Base-by-base conservation (phyloP, 1,140 invertebrate species). In the Anoplolepis gracilipes region DNA sequence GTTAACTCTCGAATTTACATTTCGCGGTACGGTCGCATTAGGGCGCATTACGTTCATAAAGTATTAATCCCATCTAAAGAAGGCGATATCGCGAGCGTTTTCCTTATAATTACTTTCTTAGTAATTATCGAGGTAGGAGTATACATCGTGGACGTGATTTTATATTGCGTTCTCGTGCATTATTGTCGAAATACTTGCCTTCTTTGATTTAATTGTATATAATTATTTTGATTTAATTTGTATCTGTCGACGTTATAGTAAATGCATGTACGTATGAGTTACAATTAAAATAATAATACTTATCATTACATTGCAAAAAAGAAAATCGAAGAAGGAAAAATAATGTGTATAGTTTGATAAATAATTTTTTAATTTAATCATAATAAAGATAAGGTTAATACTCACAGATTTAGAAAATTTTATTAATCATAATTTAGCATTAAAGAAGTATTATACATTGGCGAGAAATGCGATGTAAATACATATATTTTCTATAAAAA, bases 1-100 rank as follows among this genome's bases (percentile, higher is more conserved):
- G 67, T 73, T 82, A 82, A 82, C 53, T 36, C 78, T 72, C 16
- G 67, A 82, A 82, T 82, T 82, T 82, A 82, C 36, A 82, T 72
- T 82, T 28, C 25, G 49, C 8, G 36, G 25, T 82, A 72, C 25
- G 13, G 67, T 72, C 36, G 53, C 53, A 73, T 82, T 82, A 82
- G 19, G 67, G 36, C n/a, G 53, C 53, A 82, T 73, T 59, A 72
- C 22, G 36, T 72, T 42, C 67, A 82, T 82, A 46, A 82, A 82
- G 53, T 82, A 82, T 82, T 82, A 82, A 82, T 73, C 11, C 19
- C 53, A 57, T 61, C 67, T 46, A 46, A 59, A 42, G 28, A n/a
- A 72, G 13, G 36, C 78, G 36, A 82, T 82, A 70, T 70, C 36
- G 61, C 28, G 25, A 59, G 67, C 36, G 22, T 25, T 82, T 53